Evolutionary conservation across 2,113 vertebrate genomes (phyloP).

Genomic region (Myocastor coypus): DNA sequence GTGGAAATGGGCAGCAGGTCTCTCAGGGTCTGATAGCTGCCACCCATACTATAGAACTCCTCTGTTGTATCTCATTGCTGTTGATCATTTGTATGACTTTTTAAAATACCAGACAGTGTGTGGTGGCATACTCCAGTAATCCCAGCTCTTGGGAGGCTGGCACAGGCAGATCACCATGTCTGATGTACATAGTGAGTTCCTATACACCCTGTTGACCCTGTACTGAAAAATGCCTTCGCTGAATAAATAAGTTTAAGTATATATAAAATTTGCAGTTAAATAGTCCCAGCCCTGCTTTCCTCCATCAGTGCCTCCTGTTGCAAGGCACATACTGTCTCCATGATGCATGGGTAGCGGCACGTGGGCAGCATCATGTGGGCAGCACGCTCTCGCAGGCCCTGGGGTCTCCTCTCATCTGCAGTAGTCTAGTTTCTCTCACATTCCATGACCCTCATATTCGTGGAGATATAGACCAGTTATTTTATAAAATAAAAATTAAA

Average conservation of each 20-base stretch:
- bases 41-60: not conserved
- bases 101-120: not conserved
- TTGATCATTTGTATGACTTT: not conserved
- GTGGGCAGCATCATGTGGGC: too few species aligned
- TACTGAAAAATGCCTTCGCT: not conserved
- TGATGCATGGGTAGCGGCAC: rapidly evolving
- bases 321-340: rapidly evolving
- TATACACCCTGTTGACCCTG: too few species aligned
- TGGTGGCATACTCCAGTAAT: too few species aligned
- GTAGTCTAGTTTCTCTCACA: not conserved
- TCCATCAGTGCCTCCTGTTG: not conserved
- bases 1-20: not conserved
- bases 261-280: not conserved
- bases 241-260: not conserved
- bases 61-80: not conserved
- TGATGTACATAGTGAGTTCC: too few species aligned
- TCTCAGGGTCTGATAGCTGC: not conserved
- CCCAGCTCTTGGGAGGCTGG: too few species aligned
- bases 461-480: not conserved
- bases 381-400: too few species aligned
- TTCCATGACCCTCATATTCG: too few species aligned
- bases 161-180: too few species aligned
- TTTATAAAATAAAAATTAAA: not conserved
- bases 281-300: not conserved
- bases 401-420: rapidly evolving